These are phyloP conservation scores for Paracanthobrama guichenoti DNA, from an alignment of 2,113 vertebrate species.

Conservation along the genomic window DNA sequence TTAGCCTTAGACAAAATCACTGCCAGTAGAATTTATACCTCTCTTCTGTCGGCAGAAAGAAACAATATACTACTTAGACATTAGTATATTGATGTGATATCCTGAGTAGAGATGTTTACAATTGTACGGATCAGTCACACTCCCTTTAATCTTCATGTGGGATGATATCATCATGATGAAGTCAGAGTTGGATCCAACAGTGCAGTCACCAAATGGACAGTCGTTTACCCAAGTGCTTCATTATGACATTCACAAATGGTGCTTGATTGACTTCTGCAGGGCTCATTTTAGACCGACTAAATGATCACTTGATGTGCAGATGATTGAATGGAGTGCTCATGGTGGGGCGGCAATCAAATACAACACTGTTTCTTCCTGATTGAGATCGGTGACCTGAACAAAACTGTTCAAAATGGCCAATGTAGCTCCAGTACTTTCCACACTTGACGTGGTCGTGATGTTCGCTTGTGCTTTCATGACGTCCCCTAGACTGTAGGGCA, in stretches of 20 bases:
- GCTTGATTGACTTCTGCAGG: constrained; percentile 7
- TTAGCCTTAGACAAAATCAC: neutral
- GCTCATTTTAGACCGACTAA: neutral
- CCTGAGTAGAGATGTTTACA: neutral
- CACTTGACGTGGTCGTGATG: neutral
- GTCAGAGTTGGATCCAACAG: neutral
- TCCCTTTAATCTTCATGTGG: neutral
- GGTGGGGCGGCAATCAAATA: constrained; percentile 1
- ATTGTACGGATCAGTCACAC: no score
- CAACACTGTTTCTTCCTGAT: neutral
- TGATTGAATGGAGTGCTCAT: constrained; percentile 1
- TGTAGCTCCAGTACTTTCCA: neutral
- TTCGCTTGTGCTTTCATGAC: neutral
- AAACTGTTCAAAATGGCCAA: neutral
- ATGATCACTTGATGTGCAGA: constrained; percentile 17
- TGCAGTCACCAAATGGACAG: neutral
- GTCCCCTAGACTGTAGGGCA: neutral
- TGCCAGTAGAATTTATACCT: neutral
- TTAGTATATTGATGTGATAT: neutral
- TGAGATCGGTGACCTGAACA: neutral
- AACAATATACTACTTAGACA: no score
- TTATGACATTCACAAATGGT: neutral
- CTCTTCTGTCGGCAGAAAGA: neutral
- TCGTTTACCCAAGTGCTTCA: neutral
- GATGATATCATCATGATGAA: constrained; percentile 2